Evolutionary conservation across 30 jellyfish, hydroid and myxozoan genomes (phyloP).

Genomic region (Cassiopea andromeda): DNA sequence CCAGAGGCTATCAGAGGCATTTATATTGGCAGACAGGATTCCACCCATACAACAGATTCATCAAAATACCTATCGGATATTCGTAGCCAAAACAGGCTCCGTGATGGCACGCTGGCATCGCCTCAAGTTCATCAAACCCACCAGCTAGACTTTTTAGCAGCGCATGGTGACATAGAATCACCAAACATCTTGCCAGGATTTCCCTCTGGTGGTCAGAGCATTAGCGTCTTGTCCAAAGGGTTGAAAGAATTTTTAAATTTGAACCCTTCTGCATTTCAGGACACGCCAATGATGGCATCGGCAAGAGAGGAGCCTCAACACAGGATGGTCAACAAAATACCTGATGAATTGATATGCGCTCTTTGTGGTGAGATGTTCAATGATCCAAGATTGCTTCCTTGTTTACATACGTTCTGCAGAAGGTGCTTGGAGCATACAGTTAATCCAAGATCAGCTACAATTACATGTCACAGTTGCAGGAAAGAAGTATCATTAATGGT

Average conservation of each 20-base stretch:
- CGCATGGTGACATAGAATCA: not conserved
- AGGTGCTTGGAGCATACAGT: slow-evolving; percentile 96
- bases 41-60: slow-evolving; percentile 62
- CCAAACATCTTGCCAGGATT: not conserved
- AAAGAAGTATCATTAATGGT: slow-evolving; percentile 88
- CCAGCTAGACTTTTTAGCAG: not conserved
- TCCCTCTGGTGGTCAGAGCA: not conserved
- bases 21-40: slow-evolving; percentile 22
- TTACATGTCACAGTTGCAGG: slow-evolving; percentile 97
- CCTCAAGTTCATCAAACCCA: not conserved
- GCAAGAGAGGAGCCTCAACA: slow-evolving; percentile 83
- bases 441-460: slow-evolving; percentile 92
- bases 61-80: slow-evolving; percentile 11
- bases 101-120: not conserved
- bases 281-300: slow-evolving; percentile 78
- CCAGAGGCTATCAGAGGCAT: not conserved
- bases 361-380: slow-evolving; percentile 94
- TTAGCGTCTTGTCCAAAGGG: slow-evolving; percentile 12
- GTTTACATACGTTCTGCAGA: slow-evolving; percentile 95
- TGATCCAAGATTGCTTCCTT: slow-evolving; percentile 96
- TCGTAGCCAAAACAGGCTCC: not conserved
- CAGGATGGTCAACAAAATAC: slow-evolving; percentile 51
- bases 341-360: slow-evolving; percentile 87
- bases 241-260: slow-evolving; percentile 1
- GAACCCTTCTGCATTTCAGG: slow-evolving; percentile 68